Base-by-base conservation (phyloP, 2,888 invertebrate genomes). In the Heteromurus nitidus region DNA sequence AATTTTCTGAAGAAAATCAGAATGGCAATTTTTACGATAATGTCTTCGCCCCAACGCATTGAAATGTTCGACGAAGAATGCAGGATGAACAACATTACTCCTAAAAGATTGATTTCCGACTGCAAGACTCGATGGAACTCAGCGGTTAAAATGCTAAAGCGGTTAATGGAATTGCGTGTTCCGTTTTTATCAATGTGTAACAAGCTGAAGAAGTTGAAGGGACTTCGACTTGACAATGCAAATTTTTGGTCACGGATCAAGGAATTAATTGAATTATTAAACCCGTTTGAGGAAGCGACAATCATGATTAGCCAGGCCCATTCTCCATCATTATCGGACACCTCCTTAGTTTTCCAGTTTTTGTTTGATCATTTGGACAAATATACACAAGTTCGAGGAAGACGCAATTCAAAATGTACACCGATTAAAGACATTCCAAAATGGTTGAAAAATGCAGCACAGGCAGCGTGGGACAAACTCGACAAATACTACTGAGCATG, bases 101-200 rank as follows among this genome's bases (percentile, higher is more conserved):
- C 7, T 1, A 1, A 22, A 2, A 16, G 3, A 1, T 16, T 70
- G 1, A 55, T 55, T 9, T 3, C 3, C 1, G 70, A 70, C 36
- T 5, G 3, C 1, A 1, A 1, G 1, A 70, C 53, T 13, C 18
- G 70, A 1, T 70, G 70, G 70, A 70, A 70, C 18, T 55, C 55
- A 5, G 55, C 55, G 1, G 11, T 36, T 1, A 30, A 11, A 20
- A 68, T 68, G 68, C 7, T 68, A 1, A 1, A 11, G 3, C 44
- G 26, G 1, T 13, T n/a, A 9, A 11, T 26, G 1, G 47, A 26
- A 16, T 9, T 18, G 5, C 13, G 20, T 13, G 20, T 18, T 2
- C 30, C 30, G 9, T 24, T 50, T 50, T 11, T 2, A 42, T 11
- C 3, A 30, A 31, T 20, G 3, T 68, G 18, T 5, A 62, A 9